Evolutionary conservation across 2,113 vertebrate species (phyloP), one percentile per base, ranked within the genome.

Genomic region (Lepus europaeus): DNA sequence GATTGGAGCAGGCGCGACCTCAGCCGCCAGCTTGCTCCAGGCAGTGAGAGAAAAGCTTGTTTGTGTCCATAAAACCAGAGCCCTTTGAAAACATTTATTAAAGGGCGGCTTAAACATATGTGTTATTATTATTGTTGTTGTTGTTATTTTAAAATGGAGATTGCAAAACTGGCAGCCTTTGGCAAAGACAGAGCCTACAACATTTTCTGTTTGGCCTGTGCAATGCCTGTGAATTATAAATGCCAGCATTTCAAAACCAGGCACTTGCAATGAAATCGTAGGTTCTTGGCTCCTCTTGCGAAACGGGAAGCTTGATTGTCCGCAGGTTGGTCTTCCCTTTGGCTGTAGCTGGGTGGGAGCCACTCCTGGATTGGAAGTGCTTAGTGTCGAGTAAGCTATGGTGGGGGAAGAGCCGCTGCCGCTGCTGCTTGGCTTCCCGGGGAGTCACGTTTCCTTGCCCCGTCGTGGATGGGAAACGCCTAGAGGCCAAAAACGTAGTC

Each of bases 31-130:
- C 56, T 56, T 6, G 27, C 33, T 12, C 49, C 25, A 68, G 45
- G 6, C 10, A 63, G 66, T 23, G 9, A 72, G 73, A 93, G 73
- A 69, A 83, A 87, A 66, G n/a, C 23, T 66, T 31, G 14, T 29
- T 80, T 16, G 2, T 33, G 10, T 61, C 22, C 25, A 4, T 19
- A 61, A 69, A 73, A 12, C 49, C 51, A 68, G 45, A 81, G 66
- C 5, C 49, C 63, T 89, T 64, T 70, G 74, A 70, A 92, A 90
- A 63, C 33, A 39, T 70, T 88, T 85, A 74, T 84, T 94, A 82
- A 81, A 78, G 31, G 25, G 33, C 27, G 49, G 20, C 11, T 29
- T 39, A 39, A 27, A 19, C 8, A 72, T 59, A 45, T 45, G 6
- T 45, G 45, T 45, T 45, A 45, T 45, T 39, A n/a, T 78, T 25